Percentiles rank a stretch among this genome's conserved stretches.
Evolutionary conservation across 2,888 invertebrate species (phyloP).

Genomic region (Leptarthrus brevirostris): DNA sequence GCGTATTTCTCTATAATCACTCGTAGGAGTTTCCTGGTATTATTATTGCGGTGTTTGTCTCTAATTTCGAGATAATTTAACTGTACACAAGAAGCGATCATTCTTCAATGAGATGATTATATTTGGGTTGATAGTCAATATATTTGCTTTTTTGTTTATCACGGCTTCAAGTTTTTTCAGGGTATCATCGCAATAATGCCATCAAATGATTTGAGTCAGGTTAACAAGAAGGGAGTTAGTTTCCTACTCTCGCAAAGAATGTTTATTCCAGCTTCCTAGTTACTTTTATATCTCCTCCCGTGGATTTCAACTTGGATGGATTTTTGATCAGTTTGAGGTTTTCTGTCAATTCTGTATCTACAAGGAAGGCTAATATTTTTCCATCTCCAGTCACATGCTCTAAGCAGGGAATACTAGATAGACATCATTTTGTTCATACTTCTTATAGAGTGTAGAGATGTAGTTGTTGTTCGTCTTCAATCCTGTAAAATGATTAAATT

Average conservation of each 20-base stretch:
- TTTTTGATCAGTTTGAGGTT: too few relatives aligned
- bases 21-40: background rate
- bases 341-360: constrained; percentile 25
- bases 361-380: constrained; percentile 29
- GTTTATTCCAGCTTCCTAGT: constrained; percentile 32
- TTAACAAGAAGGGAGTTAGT: constrained; percentile 48
- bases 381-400: constrained; percentile 27
- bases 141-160: constrained; percentile 34
- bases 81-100: constrained; percentile 42
- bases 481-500: too few relatives aligned
- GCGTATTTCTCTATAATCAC: background rate
- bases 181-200: constrained; percentile 50
- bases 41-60: background rate
- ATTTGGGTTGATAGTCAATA: constrained; percentile 30
- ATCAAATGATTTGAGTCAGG: constrained; percentile 43
- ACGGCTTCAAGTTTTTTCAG: constrained; percentile 46
- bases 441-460: too few relatives aligned
- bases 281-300: constrained; percentile 36
- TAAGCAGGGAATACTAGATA: constrained; percentile 50
- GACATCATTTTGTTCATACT: constrained; percentile 8
- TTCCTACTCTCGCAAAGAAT: constrained; percentile 48
- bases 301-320: constrained; percentile 30
- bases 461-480: too few relatives aligned
- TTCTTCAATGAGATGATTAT: constrained; percentile 46
- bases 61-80: constrained; percentile 30